phyloP scores from a whole-genome alignment of 2,888 invertebrate genomes.

The Drosophila melanosoma region DNA sequence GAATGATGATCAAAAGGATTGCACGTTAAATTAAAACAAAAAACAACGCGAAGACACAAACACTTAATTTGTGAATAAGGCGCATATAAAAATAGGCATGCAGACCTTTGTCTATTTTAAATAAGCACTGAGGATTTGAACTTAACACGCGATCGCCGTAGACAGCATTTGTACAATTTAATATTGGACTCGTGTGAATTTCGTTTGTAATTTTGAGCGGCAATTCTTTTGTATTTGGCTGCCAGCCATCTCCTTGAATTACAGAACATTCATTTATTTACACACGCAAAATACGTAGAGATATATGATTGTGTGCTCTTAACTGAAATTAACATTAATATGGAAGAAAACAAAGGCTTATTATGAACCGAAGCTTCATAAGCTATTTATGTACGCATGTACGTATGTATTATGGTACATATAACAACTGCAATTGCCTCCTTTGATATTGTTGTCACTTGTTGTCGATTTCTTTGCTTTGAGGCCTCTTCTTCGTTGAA shows the following conservation, averaged over 20 bases:
- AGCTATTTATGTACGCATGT: neutral
- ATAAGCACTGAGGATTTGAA: slow-evolving; percentile 28
- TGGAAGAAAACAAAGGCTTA: slow-evolving; percentile 7
- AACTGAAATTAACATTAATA: slow-evolving; percentile 4
- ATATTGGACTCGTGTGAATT: slow-evolving; percentile 39
- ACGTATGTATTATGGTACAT: slow-evolving; percentile 2
- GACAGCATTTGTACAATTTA: slow-evolving; percentile 38
- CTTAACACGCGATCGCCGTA: slow-evolving; percentile 63
- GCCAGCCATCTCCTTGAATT: slow-evolving; percentile 25
- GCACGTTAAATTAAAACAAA: slow-evolving; percentile 27
- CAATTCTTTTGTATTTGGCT: slow-evolving; percentile 40
- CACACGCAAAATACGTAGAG: neutral
- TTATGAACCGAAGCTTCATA: slow-evolving; percentile 6
- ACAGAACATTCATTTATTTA: slow-evolving; percentile 12
- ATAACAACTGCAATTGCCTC: slow-evolving; percentile 41
- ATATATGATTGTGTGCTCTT: slow-evolving; percentile 7
- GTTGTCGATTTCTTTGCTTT: slow-evolving; percentile 45
- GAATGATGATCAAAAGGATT: neutral
- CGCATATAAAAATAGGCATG: slow-evolving; percentile 17
- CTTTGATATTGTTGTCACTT: slow-evolving; percentile 32
- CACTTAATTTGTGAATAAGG: slow-evolving; percentile 66
- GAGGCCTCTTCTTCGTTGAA: slow-evolving; percentile 66
- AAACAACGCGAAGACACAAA: slow-evolving; percentile 34
- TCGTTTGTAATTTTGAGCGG: slow-evolving; percentile 31
- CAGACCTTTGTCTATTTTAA: slow-evolving; percentile 9